Conservation (phyloP, 2,888 invertebrate species). For the Himalopsyche kuldschensis region DNA sequence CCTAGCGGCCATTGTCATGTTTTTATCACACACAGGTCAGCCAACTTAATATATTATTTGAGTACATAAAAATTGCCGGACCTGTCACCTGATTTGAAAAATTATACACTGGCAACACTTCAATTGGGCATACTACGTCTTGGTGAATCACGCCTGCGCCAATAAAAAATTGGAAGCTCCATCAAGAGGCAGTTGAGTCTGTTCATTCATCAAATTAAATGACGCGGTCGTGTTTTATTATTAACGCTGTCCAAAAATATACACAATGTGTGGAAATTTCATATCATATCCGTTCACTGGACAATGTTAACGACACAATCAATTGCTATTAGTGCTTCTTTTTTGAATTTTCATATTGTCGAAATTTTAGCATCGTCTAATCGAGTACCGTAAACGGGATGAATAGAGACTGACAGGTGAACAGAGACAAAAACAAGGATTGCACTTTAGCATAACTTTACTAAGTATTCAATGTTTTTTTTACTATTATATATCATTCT, state of each 20-base stretch:
- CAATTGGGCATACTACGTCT: background rate
- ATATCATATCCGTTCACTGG: background rate
- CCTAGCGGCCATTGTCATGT: no score
- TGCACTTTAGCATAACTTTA: no score
- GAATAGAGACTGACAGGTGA: no score
- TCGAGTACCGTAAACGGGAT: no score
- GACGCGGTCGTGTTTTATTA: background rate
- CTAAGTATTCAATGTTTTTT: no score
- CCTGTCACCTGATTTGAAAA: background rate
- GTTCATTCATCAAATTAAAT: background rate
- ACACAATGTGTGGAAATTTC: background rate
- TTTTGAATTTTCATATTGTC: no score
- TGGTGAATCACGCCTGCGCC: background rate
- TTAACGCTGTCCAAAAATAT: background rate
- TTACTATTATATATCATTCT: no score
- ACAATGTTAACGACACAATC: background rate
- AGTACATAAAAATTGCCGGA: no score
- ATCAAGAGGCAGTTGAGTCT: background rate
- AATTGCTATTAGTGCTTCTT: background rate
- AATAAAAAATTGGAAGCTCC: background rate
- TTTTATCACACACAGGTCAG: no score
- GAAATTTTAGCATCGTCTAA: no score
- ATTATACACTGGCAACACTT: background rate
- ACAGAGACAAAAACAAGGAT: no score
- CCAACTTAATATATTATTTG: no score